Evolutionary conservation across 1,140 invertebrate genomes (phyloP).

Genomic region (Drosophila fuyamai): DNA sequence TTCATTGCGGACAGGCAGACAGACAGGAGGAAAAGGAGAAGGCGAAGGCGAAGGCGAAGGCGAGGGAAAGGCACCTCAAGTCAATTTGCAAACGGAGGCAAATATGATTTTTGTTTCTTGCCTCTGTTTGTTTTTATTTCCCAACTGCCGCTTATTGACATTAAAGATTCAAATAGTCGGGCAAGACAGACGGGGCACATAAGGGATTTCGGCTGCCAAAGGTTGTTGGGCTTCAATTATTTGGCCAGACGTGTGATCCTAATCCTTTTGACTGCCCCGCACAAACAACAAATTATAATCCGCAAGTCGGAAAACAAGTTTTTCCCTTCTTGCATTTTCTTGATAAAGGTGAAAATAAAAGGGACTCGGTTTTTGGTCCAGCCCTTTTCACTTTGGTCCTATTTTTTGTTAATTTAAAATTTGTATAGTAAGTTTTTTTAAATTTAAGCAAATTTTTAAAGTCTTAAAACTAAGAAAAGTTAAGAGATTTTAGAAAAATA

Average conservation of each 20-base stretch:
- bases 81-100: constrained; percentile 42
- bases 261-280: constrained; percentile 65
- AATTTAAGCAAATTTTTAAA: too few species aligned
- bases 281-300: constrained; percentile 78
- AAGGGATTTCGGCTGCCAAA: constrained; percentile 68
- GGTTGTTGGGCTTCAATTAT: constrained; percentile 67
- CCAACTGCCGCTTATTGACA: constrained; percentile 67
- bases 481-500: too few species aligned
- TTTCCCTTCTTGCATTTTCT: constrained; percentile 1
- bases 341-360: constrained; percentile 11
- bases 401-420: not conserved
- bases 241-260: constrained; percentile 56
- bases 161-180: constrained; percentile 77
- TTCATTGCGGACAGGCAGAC: constrained; percentile 45
- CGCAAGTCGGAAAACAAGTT: constrained; percentile 24
- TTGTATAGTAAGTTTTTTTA: too few species aligned
- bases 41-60: not conserved
- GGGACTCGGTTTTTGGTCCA: not conserved
- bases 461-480: too few species aligned
- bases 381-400: not conserved
- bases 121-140: constrained; percentile 18
- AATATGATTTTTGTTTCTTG: constrained; percentile 33
- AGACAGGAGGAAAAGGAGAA: not conserved
- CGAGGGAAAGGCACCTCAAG: constrained; percentile 36
- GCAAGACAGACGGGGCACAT: constrained; percentile 47